These are phyloP conservation scores for Ceryle rudis DNA, from an alignment of 2,797 vertebrate species.

Conservation along the genomic window DNA sequence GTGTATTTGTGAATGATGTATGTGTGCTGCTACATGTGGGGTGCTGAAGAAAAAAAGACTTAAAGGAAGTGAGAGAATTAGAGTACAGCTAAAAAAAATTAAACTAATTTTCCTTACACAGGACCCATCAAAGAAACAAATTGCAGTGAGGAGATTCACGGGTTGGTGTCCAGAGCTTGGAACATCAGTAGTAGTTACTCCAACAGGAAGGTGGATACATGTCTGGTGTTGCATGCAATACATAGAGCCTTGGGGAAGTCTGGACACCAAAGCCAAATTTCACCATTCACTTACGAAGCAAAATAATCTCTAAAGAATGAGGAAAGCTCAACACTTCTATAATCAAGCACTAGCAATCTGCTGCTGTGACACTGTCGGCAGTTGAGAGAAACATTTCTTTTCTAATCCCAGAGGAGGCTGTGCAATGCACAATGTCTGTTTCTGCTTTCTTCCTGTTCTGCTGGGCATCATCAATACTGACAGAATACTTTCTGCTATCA, in stretches of 20 bases:
- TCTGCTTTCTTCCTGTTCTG: neutral
- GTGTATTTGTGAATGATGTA: neutral
- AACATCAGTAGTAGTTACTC: neutral
- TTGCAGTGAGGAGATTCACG: neutral
- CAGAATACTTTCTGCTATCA: neutral
- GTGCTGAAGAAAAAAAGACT: neutral
- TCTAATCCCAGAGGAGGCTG: neutral
- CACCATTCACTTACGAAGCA: neutral
- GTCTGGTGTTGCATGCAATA: fast-evolving
- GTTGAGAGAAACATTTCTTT: neutral
- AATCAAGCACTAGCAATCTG: neutral
- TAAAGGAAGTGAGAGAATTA: neutral
- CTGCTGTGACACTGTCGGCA: neutral
- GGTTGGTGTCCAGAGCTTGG: neutral
- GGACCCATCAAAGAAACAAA: neutral
- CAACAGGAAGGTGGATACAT: neutral
- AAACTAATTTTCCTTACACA: neutral
- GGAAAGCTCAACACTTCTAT: neutral
- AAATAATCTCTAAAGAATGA: neutral
- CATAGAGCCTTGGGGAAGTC: neutral
- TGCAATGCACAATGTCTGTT: neutral
- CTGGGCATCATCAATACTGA: neutral
- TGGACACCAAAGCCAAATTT: neutral
- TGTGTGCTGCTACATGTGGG: neutral
- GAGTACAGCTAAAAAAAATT: neutral